Percentiles rank a stretch among this genome's conserved stretches.
Evolutionary conservation across 2,888 invertebrate genomes (phyloP).

Genomic region (Drosophila merina): DNA sequence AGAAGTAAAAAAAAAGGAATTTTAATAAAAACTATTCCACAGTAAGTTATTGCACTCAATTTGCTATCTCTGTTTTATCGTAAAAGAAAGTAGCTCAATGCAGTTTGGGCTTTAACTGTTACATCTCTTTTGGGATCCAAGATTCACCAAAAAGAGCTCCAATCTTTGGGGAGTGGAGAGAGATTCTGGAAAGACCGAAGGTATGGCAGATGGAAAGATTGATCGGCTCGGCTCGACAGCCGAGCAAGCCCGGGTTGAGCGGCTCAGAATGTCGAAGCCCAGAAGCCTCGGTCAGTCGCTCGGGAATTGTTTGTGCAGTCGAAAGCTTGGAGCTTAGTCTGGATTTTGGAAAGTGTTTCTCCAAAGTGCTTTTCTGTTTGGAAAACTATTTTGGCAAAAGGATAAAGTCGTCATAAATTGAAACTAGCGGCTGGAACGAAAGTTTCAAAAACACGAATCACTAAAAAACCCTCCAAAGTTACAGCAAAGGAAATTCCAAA

Average conservation of each 20-base stretch:
- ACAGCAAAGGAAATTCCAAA: constrained; percentile 10
- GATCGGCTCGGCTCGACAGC: background rate
- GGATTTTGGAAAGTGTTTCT: constrained; percentile 20
- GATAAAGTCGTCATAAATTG: background rate
- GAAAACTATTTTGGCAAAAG: background rate
- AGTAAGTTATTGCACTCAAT: no score
- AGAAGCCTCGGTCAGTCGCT: constrained; percentile 56
- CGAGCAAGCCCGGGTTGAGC: constrained; percentile 33
- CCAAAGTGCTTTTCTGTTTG: constrained; percentile 15
- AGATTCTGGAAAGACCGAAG: background rate
- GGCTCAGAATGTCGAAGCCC: constrained; percentile 26
- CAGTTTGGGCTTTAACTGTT: no score
- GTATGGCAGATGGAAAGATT: constrained; percentile 2
- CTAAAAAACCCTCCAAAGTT: background rate
- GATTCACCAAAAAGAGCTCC: background rate
- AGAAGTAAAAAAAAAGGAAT: no score
- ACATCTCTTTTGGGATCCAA: no score
- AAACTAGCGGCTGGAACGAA: constrained; percentile 33
- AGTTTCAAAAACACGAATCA: constrained; percentile 6
- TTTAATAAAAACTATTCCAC: no score
- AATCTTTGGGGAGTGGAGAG: background rate
- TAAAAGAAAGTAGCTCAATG: no score
- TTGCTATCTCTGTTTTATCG: no score
- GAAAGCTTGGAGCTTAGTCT: constrained; percentile 45
- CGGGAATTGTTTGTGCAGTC: constrained; percentile 70